A percentile compares a stretch with the other conserved stretches of the same genome.
Conservation (phyloP, 2,797 vertebrate species). For the Protonibea diacanthus region DNA sequence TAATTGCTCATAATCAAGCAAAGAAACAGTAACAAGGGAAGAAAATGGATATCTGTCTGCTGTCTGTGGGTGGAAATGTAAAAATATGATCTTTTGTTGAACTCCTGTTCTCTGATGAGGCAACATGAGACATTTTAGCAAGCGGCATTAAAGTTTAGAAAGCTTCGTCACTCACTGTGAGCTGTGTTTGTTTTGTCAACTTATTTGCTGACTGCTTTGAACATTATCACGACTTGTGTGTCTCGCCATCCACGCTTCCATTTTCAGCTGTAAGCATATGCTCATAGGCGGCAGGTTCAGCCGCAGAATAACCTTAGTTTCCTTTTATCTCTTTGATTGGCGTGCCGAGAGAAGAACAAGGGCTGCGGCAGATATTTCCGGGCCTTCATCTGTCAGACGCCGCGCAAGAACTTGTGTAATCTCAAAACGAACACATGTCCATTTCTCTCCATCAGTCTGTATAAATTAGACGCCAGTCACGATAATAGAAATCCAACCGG, state of each 20-base stretch:
- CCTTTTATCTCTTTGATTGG: slow-evolving; percentile 64
- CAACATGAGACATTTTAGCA: neutral
- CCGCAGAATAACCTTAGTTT: slow-evolving; percentile 29
- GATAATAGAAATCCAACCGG: slow-evolving; percentile 44
- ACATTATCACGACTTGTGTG: neutral
- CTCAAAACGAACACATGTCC: slow-evolving; percentile 58
- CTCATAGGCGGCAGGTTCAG: slow-evolving; percentile 12
- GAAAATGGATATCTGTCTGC: neutral
- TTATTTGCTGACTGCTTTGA: slow-evolving; percentile 1
- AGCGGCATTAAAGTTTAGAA: neutral
- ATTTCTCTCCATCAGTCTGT: slow-evolving; percentile 30
- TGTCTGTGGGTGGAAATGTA: too few relatives aligned
- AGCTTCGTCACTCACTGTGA: neutral
- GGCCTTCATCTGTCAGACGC: slow-evolving; percentile 53
- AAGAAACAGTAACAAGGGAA: neutral
- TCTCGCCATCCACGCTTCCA: neutral
- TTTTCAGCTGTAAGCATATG: neutral
- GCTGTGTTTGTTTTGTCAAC: neutral
- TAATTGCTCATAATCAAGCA: too few relatives aligned
- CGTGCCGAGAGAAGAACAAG: slow-evolving; percentile 50
- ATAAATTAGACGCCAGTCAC: slow-evolving; percentile 42
- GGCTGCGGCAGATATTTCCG: slow-evolving; percentile 21
- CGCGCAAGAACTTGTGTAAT: slow-evolving; percentile 47
- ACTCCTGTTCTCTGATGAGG: neutral
- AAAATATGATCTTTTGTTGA: neutral